Evolutionary conservation across 2,113 vertebrate species (phyloP).

Genomic region (Micromys minutus): DNA sequence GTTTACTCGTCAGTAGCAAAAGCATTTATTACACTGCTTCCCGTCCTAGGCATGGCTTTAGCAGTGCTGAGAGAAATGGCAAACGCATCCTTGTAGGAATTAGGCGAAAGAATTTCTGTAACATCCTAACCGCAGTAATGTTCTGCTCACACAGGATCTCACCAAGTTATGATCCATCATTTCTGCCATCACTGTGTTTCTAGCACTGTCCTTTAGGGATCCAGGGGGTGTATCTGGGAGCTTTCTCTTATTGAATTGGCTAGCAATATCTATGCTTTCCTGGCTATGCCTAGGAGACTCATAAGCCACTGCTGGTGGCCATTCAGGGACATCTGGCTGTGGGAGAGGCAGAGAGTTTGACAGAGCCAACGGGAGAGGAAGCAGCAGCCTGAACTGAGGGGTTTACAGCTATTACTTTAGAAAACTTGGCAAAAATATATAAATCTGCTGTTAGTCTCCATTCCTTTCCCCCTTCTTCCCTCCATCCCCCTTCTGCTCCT

Average conservation of each 20-base stretch:
- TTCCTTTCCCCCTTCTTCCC: not conserved
- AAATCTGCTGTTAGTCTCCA: not conserved
- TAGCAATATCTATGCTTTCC: not conserved
- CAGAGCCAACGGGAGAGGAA: not conserved
- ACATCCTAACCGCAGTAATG: not conserved
- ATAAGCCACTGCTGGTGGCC: not conserved
- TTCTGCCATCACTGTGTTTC: not conserved
- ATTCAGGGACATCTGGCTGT: not conserved
- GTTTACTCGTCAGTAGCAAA: not conserved
- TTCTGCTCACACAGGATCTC: slow-evolving; percentile 1
- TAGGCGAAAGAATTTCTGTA: not conserved
- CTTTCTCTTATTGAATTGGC: slow-evolving; percentile 23
- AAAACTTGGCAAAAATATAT: not conserved
- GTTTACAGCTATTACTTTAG: not conserved
- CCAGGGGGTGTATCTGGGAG: not conserved
- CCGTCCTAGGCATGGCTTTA: not conserved
- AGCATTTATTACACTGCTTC: not conserved
- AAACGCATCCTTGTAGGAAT: not conserved
- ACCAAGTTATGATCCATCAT: not conserved
- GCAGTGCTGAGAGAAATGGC: not conserved
- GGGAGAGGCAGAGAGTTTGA: not conserved
- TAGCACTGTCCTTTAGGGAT: not conserved
- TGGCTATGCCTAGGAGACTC: not conserved
- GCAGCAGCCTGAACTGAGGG: not conserved
- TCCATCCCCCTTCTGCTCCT: no score